A percentile compares a stretch with the other conserved stretches of the same genome.
phyloP scores from a whole-genome alignment of 2,113 vertebrate species.

The Suricata suricatta region DNA sequence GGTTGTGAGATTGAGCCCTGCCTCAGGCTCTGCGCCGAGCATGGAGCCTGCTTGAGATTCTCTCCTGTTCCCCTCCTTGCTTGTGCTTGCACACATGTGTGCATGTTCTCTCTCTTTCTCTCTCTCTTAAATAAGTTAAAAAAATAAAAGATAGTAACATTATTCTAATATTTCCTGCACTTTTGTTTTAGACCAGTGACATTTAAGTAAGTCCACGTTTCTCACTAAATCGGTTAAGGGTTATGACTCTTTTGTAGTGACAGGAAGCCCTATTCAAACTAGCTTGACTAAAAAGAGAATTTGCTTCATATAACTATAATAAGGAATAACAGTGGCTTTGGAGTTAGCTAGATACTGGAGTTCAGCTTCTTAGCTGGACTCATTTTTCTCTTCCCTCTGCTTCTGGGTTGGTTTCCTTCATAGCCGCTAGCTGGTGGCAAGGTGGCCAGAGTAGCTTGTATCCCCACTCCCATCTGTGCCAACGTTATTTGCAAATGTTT shows the following conservation, averaged over 20 bases:
- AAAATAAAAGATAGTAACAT: neutral
- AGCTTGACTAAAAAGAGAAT: neutral
- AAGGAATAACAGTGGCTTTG: neutral
- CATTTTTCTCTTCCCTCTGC: neutral
- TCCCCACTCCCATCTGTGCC: neutral
- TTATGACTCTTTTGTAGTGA: neutral
- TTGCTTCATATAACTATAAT: neutral
- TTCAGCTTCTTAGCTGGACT: neutral
- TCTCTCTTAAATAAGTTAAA: no score
- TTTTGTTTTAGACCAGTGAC: constrained; percentile 19
- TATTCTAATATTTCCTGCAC: neutral
- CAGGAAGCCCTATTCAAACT: neutral
- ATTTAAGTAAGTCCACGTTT: neutral
- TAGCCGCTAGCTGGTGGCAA: neutral
- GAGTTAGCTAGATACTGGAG: neutral
- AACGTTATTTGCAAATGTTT: neutral
- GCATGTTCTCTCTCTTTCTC: no score
- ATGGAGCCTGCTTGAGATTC: no score
- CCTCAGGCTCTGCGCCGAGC: no score
- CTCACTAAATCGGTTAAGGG: neutral
- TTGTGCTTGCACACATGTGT: no score
- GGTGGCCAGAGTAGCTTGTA: neutral
- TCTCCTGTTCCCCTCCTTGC: no score
- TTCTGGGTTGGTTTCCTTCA: neutral
- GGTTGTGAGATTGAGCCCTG: no score